Conservation (phyloP, 2,797 vertebrate species). For the Melanotaenia pygmaea region DNA sequence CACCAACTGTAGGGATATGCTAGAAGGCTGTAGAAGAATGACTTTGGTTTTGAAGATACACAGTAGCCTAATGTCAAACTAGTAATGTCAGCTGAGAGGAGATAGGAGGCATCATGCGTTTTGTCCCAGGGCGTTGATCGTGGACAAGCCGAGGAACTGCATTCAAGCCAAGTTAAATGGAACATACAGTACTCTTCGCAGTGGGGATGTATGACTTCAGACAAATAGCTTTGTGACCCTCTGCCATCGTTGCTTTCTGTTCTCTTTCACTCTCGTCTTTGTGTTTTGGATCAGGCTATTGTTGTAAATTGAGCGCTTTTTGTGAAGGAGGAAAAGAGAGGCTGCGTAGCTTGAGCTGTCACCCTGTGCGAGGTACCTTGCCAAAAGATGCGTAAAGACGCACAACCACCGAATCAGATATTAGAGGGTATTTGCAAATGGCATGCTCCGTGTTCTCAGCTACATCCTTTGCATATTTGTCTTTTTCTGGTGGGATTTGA, state of each 20-base stretch:
- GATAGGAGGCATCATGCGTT: conserved; percentile 79
- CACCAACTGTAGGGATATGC: conserved; percentile 49
- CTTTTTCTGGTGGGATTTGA: conserved; percentile 4
- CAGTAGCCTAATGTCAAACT: conserved; percentile 65
- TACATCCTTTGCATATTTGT: background rate
- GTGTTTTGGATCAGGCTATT: conserved; percentile 42
- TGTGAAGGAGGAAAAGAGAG: conserved; percentile 68
- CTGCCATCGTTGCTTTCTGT: conserved; percentile 39
- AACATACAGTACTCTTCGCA: conserved; percentile 72
- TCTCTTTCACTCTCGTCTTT: conserved; percentile 38
- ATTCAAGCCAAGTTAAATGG: conserved; percentile 78
- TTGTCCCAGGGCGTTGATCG: conserved; percentile 82
- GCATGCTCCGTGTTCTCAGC: background rate
- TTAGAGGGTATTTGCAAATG: conserved; percentile 10
- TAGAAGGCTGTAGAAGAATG: conserved; percentile 62
- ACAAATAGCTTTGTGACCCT: conserved; percentile 61
- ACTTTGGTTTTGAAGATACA: conserved; percentile 50
- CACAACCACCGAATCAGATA: conserved; percentile 35
- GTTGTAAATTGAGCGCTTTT: conserved; percentile 50
- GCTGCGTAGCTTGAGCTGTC: conserved; percentile 53
- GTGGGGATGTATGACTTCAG: conserved; percentile 78
- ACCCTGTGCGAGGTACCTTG: conserved; percentile 52
- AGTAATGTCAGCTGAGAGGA: conserved; percentile 71
- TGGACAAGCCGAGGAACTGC: conserved; percentile 81
- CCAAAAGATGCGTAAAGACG: conserved; percentile 65